Evolutionary conservation across 2,888 invertebrate species (phyloP), one percentile per base, ranked within the genome.

Genomic region (Corbicula japonica): DNA sequence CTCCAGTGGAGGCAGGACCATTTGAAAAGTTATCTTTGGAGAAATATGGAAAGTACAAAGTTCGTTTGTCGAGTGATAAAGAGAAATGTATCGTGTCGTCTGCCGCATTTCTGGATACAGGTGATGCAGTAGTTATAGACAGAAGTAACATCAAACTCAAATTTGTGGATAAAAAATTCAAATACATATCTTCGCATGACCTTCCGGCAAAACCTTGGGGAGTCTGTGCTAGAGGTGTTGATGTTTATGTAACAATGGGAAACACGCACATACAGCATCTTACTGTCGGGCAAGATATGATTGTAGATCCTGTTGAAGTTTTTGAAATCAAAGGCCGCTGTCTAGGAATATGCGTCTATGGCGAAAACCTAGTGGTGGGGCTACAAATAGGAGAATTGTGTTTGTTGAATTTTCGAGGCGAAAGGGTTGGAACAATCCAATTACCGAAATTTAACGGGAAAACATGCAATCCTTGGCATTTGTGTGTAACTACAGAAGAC

Each of bases 391-490:
- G 81, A 12, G 76, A 81, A 41, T 50, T 81, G n/a, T 46, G 60
- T 21, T 30, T 81, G 15, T 34, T 81, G 0, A 63, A 77, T 41
- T 68, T 58, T 8, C 50, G 60, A 34, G 81, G 81, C 15, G 54
- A 65, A 23, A 35, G 34, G 10, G 70, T 66, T 35, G 74, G 38
- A n/a, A 70, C 41, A 2, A 74, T 81, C 18, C 23, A 66, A 44
- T 54, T 81, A 18, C 81, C 81, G 12, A 26, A n/a, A 46, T 30
- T 63, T 3, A 62, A 70, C 15, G 74, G 62, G 3, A 60, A 60
- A 18, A 44, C 74, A 2, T 81, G 81, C 56, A 81, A 77, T 41
- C 81, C 81, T 6, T 81, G 81, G 81, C 81, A 81, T 44, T 21
- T 81, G 8, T 52, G 61, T 46, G 38, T 41, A 21, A 70, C 76